A percentile compares a stretch with the other conserved stretches of the same genome.
Conservation (phyloP, 2,797 vertebrate genomes). For the Galago senegalensis region DNA sequence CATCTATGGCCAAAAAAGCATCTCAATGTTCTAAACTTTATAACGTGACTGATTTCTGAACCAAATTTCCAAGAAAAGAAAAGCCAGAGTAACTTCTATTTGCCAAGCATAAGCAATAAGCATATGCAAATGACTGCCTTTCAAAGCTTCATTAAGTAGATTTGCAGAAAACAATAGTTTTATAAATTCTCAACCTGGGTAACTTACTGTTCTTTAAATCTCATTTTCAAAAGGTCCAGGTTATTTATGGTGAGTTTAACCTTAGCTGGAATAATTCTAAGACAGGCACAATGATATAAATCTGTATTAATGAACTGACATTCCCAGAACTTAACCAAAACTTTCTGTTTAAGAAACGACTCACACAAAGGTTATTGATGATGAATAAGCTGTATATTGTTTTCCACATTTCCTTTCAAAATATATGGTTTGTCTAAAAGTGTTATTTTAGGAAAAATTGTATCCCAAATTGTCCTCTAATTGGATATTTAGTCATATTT, state of each 20-base stretch:
- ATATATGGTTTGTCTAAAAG: neutral
- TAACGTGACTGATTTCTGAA: neutral
- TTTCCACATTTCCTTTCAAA: conserved; percentile 2
- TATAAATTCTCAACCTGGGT: neutral
- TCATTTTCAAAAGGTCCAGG: neutral
- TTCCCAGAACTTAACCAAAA: neutral
- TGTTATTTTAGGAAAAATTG: neutral
- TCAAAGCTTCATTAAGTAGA: conserved; percentile 8
- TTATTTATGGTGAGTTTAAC: neutral
- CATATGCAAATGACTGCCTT: neutral
- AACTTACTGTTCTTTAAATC: neutral
- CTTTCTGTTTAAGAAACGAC: neutral
- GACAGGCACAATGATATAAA: neutral
- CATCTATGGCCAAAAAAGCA: neutral
- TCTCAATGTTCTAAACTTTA: neutral
- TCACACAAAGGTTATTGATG: neutral
- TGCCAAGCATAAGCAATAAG: conserved; percentile 1
- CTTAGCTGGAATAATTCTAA: conserved; percentile 10
- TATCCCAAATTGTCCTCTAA: neutral
- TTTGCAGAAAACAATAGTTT: neutral
- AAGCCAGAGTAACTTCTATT: neutral
- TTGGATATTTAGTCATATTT: neutral
- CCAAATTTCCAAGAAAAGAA: neutral
- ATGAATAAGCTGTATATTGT: neutral
- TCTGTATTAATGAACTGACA: neutral